Base-by-base conservation (phyloP, 2,113 vertebrate genomes). In the Pungitius pungitius region DNA sequence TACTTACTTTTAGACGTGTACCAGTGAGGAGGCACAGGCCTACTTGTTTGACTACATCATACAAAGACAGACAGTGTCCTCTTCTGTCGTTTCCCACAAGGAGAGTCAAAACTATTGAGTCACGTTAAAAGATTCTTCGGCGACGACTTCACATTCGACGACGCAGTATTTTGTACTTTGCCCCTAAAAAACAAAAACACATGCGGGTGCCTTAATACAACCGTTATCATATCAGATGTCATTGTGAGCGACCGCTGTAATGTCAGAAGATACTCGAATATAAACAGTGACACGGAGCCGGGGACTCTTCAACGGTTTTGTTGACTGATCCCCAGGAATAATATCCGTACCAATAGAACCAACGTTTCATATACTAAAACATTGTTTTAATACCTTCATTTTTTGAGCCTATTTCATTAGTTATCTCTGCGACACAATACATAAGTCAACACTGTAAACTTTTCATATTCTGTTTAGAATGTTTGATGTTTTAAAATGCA, bases 221-320 rank as follows among this genome's bases (percentile, higher is more conserved):
- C 96, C 95, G 95, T 96, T 98, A 96, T 97, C 96, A 97, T 96
- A 96, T 98, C 96, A 90, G 86, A 97, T 96, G 94, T 95, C 96
- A 95, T 96, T 97, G 96, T 94, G 94, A 96, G 96, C 93, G 90
- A 94, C 95, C 92, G 95, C 95, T 95, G 95, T 96, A 95, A 96
- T 93, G 93, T 86, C 82, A 81, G 54, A 77, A 88, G 87, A 90
- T 89, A 92, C 91, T 87, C 83, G 78, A 92, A 93, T 90, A 91
- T n/a, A n/a, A 92, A 91, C 90, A 93, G 95, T 94, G 95, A 94
- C 94, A 93, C 95, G 94, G 92, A 86, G 77, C 76, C 76, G 82
- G 57, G 79, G 93, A 95, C 95, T 96, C n/a, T n/a, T n/a, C n/a
- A n/a, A n/a, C n/a, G n/a, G n/a, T n/a, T n/a, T n/a, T n/a, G n/a